Evolutionary conservation across 1,140 invertebrate species (phyloP).

Genomic region (Anthonomus grandis): DNA sequence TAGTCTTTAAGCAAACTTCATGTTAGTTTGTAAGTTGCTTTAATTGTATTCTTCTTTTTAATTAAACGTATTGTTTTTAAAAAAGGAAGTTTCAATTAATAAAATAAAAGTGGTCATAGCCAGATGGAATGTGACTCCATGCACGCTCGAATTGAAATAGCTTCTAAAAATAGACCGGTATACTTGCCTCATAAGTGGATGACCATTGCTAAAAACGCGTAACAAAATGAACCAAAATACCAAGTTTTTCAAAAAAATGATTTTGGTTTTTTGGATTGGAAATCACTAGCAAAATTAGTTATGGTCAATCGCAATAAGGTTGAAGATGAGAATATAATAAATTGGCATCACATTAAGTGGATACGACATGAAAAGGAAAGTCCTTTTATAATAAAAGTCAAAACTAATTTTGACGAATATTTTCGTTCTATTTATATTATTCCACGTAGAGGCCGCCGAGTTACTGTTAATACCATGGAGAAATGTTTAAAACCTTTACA

Average conservation of each 20-base stretch:
- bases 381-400: neutral
- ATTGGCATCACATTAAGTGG: neutral
- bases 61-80: too few species aligned
- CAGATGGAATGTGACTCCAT: neutral
- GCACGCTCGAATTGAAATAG: neutral
- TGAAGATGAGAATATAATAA: neutral
- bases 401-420: neutral
- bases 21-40: too few species aligned
- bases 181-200: constrained; percentile 1
- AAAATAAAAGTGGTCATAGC: neutral
- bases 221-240: neutral
- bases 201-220: neutral
- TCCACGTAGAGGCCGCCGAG: neutral
- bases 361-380: neutral
- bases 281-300: neutral
- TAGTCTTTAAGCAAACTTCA: too few species aligned
- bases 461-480: neutral
- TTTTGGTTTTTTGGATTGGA: neutral
- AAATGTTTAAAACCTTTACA: neutral
- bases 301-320: neutral
- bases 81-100: too few species aligned
- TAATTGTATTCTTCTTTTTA: too few species aligned
- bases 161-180: neutral
- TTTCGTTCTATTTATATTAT: neutral
- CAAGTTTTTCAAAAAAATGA: constrained; percentile 1